Evolutionary conservation across 2,113 vertebrate species (phyloP).

Genomic region (Pan troglodytes): NHGRI_mPanTro3-v2.1_pri NC_072412.2:24191501-24192000

Average conservation of each 20-base stretch:
- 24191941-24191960: background rate
- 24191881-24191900: background rate
- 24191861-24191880: background rate
- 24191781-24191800: background rate
- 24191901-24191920: background rate
- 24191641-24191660: background rate
- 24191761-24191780: background rate
- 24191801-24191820: background rate
- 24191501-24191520: too few relatives aligned
- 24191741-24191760: background rate
- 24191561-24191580: too few relatives aligned
- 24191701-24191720: background rate
- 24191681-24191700: background rate
- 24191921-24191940: background rate
- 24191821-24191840: background rate
- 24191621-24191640: background rate
- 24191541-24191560: too few relatives aligned
- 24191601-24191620: background rate
- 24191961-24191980: background rate
- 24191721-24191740: background rate
- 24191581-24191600: background rate
- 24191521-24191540: too few relatives aligned
- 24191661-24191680: background rate
- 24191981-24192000: background rate
- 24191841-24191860: background rate